Percentiles rank a stretch among this genome's conserved stretches.
These are phyloP conservation scores for Patella vulgata DNA, from an alignment of 1,140 invertebrate species.

Conservation along the genomic window DNA sequence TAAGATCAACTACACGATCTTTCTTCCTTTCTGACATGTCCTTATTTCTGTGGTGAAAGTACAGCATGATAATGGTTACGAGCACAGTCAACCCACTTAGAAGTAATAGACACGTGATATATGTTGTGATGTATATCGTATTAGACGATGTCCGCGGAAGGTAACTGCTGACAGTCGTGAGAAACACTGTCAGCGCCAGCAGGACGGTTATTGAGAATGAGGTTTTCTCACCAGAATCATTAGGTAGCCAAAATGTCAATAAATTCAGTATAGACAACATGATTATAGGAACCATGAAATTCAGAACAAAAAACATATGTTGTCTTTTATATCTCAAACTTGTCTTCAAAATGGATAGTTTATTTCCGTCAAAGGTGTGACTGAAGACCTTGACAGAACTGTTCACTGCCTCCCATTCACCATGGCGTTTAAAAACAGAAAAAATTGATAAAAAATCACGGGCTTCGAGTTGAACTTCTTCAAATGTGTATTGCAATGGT, in stretches of 20 bases:
- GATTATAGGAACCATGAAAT: slow-evolving; percentile 1
- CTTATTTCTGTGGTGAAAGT: no score
- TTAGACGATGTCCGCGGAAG: slow-evolving; percentile 71
- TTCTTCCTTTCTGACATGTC: no score
- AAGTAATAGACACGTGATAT: no score
- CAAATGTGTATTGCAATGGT: no score
- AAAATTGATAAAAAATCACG: not conserved
- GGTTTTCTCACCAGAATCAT: slow-evolving; percentile 71
- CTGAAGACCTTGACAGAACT: not conserved
- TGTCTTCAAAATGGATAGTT: not conserved
- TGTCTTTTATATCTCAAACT: slow-evolving; percentile 1
- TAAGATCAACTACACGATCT: no score
- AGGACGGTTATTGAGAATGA: slow-evolving; percentile 78
- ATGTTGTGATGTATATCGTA: no score
- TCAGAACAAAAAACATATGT: slow-evolving; percentile 2
- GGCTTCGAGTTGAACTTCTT: not conserved
- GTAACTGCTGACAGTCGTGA: slow-evolving; percentile 86
- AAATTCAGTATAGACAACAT: slow-evolving; percentile 33
- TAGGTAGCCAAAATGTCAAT: slow-evolving; percentile 70
- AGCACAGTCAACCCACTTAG: no score
- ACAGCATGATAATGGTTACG: no score
- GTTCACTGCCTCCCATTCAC: slow-evolving; percentile 4
- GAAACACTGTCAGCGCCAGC: slow-evolving; percentile 66
- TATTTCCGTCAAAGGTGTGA: not conserved
- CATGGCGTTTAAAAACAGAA: not conserved